Base-by-base conservation (phyloP, 1,140 invertebrate genomes). In the Papilio aristodemus region DNA sequence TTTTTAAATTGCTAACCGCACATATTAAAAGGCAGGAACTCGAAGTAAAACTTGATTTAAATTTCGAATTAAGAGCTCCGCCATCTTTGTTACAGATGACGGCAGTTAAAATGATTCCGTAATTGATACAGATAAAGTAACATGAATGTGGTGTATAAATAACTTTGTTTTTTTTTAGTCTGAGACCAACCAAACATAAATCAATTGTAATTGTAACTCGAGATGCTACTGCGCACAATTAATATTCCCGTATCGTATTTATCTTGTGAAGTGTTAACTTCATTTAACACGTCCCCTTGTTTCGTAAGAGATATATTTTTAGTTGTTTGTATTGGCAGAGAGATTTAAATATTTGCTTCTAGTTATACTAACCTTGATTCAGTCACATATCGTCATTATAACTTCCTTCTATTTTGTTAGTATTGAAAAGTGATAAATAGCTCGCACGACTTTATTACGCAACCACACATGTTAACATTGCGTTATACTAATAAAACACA, bases 171-270 rank as follows among this genome's bases (percentile, higher is more conserved):
- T 54, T 50, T 54, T 25, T 54, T 54, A 54, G 19, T 54, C 46
- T 54, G 46, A 22, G 46, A 11, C 60, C 41, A 63, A 46, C 39
- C n/a, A 66, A 66, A 36, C 22, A 66, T 39, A 66, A 46, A 66
- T 66, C 63, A 66, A 66, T 66, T 66, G 38, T 66, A n/a, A 50
- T 66, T 37, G 63, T 66, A 66, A 66, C 63, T n/a, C 13, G 63
- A 66, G 63, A 66, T 38, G 39, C 22, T 50, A 50, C 25, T 66
- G 63, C 63, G 25, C 41, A 50, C 41, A 66, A 66, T 66, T 66
- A 66, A 32, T 9, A 64, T n/a, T 6, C 25, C 62, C 17, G 59
- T 38, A 38, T 59, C 9, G n/a, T 59, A 17, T 62, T 37, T 27
- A 64, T 64, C 9, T 17, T 27, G 22, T 41, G 37, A 22, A 43